Evolutionary conservation across 2,797 vertebrate genomes (phyloP), one percentile per base, ranked within the genome.

Genomic region (Menidia menidia): DNA sequence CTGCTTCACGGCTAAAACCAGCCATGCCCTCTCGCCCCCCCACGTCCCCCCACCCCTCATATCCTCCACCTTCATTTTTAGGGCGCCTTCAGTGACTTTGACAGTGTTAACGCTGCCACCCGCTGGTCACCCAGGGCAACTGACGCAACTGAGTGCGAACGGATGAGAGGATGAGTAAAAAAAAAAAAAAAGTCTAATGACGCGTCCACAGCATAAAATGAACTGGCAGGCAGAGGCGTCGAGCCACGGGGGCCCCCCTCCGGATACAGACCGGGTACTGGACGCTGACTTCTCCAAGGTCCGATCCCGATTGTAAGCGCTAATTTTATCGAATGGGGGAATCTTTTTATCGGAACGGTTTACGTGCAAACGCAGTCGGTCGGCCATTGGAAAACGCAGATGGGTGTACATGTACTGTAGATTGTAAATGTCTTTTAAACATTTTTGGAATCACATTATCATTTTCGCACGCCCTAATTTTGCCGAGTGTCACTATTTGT

Each of bases 71-170:
- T 43, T 54, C 53, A 19, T 12, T 19, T 55, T 7, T 39, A 4
- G 15, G 60, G 43, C 48, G 48, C 41, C 35, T 63, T 35, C 45
- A 6, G 9, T 42, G 64, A 69, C 33, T 60, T 60, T 60, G 33
- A 60, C 0, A 3, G 53, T 30, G 3, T 60, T 57, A 18, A 41
- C 53, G 73, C 83, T 64, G 83, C 82, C 87, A 69, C 70, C 77
- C 62, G 7, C 64, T 87, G 82, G 81, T 64, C 73, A 64, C 53
- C 65, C 52, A 19, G 51, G 65, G 50, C 83, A 78, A 65, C 60
- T 60, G 55, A 62, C n/a, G 55, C 35, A 9, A 39, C 6, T 11
- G 51, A 61, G 55, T 54, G 61, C n/a, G n/a, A 68, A 54, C 10
- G 52, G 12, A 52, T 39, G 53, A 63, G 60, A 35, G 56, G 48